Base-by-base conservation (phyloP, 2,113 vertebrate genomes). In the Paradisaea rubra region DNA sequence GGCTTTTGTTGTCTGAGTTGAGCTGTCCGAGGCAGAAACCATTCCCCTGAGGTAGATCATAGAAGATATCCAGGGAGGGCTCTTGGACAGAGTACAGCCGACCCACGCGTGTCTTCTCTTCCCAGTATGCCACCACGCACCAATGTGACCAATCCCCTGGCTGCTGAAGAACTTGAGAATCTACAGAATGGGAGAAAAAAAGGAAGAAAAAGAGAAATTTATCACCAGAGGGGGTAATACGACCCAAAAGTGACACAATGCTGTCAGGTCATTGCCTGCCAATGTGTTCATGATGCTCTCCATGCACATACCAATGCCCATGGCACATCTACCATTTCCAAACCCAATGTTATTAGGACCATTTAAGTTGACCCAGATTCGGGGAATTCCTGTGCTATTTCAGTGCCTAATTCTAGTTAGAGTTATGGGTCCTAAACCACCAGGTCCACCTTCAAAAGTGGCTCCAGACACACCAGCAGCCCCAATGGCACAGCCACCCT, bases 11-110 rank as follows among this genome's bases (percentile, higher is more conserved):
- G 97, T 99, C 99, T 11, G 99, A 99, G 97, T 98, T 98, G 95
- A 99, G 98, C 98, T 99, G 99, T 97, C 99, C 99, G 80, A 99
- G 98, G 97, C 99, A 99, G 98, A 99, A 99, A 98, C 99, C 99
- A 74, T 99, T 99, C 98, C 99, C 99, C 98, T 99, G 99, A 99
- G 99, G 99, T 99, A 99, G 99, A 99, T 99, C 99, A 78, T 99
- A 99, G 98, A 99, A 99, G 98, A 99, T 99, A 97, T 99, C 99
- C 99, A 99, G 98, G 97, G 99, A 99, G 90, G 99, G 97, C 98
- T 99, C 99, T 98, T 99, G 99, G 98, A 99, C 99, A 84, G 99
- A 99, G 97, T 99, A 99, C 96, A 99, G 98, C 97, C 99, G 99
- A 87, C 99, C 99, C 31, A 99, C 99, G 1, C 99, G 98, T 0